These are phyloP conservation scores for Amphipyra berbera DNA, from an alignment of 2,888 invertebrate species.

Conservation along the genomic window DNA sequence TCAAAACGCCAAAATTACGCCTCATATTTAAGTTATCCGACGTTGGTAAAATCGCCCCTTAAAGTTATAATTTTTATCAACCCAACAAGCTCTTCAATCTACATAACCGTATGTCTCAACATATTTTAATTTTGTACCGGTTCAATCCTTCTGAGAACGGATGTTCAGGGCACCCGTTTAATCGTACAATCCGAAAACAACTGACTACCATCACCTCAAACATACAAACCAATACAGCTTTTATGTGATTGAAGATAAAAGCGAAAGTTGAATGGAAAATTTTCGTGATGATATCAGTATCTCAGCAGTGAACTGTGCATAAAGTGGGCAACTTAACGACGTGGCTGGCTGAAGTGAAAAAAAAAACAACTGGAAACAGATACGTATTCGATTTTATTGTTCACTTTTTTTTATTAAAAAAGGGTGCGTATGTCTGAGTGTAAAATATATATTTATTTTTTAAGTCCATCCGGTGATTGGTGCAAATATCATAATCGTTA, in stretches of 20 bases:
- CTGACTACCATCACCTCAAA: slow-evolving; percentile 52
- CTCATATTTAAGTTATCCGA: no score
- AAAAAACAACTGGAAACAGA: slow-evolving; percentile 45
- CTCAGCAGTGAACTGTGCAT: slow-evolving; percentile 49
- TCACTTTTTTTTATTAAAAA: slow-evolving; percentile 23
- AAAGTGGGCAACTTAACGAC: slow-evolving; percentile 63
- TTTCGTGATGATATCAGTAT: slow-evolving; percentile 50
- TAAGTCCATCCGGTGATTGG: slow-evolving; percentile 2
- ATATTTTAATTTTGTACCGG: slow-evolving; percentile 70
- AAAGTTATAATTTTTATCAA: not conserved
- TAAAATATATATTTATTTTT: slow-evolving; percentile 19
- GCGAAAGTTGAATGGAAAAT: slow-evolving; percentile 24
- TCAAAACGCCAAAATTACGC: no score
- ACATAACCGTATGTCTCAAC: slow-evolving; percentile 57
- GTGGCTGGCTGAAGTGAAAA: slow-evolving; percentile 45
- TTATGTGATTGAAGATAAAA: slow-evolving; percentile 10
- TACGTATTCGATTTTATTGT: slow-evolving; percentile 55
- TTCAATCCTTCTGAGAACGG: slow-evolving; percentile 87
- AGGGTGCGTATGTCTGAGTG: slow-evolving; percentile 29
- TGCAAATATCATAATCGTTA: slow-evolving; percentile 1
- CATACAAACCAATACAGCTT: slow-evolving; percentile 32
- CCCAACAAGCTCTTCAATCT: slow-evolving; percentile 47
- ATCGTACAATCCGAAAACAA: slow-evolving; percentile 72
- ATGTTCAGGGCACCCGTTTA: slow-evolving; percentile 83
- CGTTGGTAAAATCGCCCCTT: no score